These are phyloP conservation scores for Nasonia vitripennis DNA, from an alignment of 1,140 invertebrate species.

Conservation along the genomic window DNA sequence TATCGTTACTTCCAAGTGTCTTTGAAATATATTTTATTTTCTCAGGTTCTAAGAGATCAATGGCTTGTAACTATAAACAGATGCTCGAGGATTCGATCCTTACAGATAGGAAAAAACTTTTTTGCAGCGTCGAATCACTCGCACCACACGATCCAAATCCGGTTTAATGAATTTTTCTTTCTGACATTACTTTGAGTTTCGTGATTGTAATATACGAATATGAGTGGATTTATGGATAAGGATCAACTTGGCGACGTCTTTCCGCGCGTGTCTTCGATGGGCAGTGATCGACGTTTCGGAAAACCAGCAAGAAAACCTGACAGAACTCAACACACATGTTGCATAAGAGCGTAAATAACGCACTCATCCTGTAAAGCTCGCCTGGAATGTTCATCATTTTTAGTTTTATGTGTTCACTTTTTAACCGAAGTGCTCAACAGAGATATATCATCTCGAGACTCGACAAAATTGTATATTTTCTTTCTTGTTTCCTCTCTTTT, in stretches of 20 bases:
- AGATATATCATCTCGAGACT: conserved; percentile 2
- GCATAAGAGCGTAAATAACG: neutral
- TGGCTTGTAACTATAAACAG: neutral
- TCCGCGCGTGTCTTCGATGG: neutral
- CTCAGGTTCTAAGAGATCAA: conserved; percentile 24
- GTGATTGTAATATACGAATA: neutral
- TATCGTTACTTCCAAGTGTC: neutral
- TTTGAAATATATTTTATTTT: conserved; percentile 8
- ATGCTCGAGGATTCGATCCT: neutral
- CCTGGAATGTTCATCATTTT: conserved; percentile 25
- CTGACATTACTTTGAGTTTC: neutral
- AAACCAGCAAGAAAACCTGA: conserved; percentile 16
- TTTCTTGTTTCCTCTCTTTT: neutral
- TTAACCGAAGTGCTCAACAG: neutral
- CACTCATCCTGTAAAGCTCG: neutral
- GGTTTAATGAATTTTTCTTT: neutral
- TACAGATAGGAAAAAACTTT: conserved; percentile 34
- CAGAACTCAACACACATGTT: conserved; percentile 3
- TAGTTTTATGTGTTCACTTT: neutral
- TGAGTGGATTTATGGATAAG: conserved; percentile 7
- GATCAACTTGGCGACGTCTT: neutral
- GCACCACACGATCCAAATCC: neutral
- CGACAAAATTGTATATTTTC: neutral
- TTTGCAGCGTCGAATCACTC: conserved; percentile 17
- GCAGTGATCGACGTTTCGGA: conserved; percentile 47